These are phyloP conservation scores for Lepus europaeus DNA, from an alignment of 2,113 vertebrate species.

Conservation along the genomic window DNA sequence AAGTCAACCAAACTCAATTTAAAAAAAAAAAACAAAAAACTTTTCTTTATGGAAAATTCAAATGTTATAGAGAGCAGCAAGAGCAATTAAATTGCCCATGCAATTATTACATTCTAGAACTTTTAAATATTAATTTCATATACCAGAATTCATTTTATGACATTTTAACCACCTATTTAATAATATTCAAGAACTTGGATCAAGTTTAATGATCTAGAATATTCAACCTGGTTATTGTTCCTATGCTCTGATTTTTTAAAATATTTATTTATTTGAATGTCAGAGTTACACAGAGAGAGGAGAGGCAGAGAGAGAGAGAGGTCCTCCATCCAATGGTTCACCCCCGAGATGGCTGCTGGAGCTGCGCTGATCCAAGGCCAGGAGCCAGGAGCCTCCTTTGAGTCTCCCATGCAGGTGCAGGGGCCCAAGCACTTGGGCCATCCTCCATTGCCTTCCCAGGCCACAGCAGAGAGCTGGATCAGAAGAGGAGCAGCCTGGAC, in stretches of 20 bases:
- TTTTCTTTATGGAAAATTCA: not conserved
- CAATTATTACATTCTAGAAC: not conserved
- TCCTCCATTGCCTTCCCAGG: too few relatives aligned
- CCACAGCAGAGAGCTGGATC: too few relatives aligned
- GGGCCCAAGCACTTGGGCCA: too few relatives aligned
- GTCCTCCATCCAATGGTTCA: too few relatives aligned
- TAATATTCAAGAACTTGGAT: conserved; percentile 44
- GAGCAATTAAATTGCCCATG: not conserved
- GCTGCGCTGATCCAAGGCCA: too few relatives aligned
- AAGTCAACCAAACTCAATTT: not conserved
- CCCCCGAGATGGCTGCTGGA: too few relatives aligned
- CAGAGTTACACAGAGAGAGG: too few relatives aligned
- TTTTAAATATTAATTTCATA: conserved; percentile 16
- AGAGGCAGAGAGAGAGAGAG: too few relatives aligned
- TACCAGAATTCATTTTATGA: not conserved
- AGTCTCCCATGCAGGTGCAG: too few relatives aligned
- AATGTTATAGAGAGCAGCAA: not conserved
- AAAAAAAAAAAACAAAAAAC: not conserved
- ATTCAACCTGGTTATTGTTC: conserved; percentile 36
- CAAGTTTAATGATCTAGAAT: conserved; percentile 42
- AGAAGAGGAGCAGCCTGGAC: too few relatives aligned
- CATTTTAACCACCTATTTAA: not conserved
- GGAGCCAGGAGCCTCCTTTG: too few relatives aligned
- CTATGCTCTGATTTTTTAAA: not conserved
- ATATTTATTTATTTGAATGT: too few relatives aligned